These are phyloP conservation scores for Chromobotia macracanthus DNA, from an alignment of 2,797 vertebrate species.

Conservation along the genomic window DNA sequence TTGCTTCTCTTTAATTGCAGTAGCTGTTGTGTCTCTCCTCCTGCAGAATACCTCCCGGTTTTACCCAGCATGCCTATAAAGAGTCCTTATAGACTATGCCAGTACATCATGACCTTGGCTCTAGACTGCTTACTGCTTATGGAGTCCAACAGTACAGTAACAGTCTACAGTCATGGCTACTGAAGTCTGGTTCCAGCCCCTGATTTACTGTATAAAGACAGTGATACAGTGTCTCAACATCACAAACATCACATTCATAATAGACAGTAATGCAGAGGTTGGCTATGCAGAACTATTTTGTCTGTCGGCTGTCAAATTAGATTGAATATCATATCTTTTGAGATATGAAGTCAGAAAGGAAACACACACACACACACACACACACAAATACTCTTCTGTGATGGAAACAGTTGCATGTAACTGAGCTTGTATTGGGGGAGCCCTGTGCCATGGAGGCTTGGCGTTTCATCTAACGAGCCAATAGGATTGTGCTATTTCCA, in stretches of 20 bases:
- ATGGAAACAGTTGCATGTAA: constrained; percentile 63
- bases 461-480: constrained; percentile 67
- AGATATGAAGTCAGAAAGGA: not conserved
- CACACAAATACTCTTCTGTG: constrained; percentile 14
- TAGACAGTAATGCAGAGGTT: not conserved
- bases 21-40: constrained; percentile 1
- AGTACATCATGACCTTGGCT: constrained; percentile 98
- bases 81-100: constrained; percentile 64
- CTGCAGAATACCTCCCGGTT: not conserved
- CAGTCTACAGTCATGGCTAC: constrained; percentile 99
- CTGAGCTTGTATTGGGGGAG: constrained; percentile 74
- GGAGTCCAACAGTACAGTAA: constrained; percentile 90
- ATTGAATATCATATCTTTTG: too few species aligned
- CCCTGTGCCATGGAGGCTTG: constrained; percentile 66
- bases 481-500: constrained; percentile 71
- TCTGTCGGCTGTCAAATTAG: too few species aligned
- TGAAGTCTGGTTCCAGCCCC: constrained; percentile 85
- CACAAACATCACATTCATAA: not conserved
- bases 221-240: not conserved
- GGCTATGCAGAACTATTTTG: not conserved
- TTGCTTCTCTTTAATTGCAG: constrained; percentile 29
- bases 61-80: constrained; percentile 19
- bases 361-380: constrained; percentile 11
- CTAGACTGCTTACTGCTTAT: constrained; percentile 99
- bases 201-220: not conserved